A percentile compares a stretch with the other conserved stretches of the same genome.
These are phyloP conservation scores for Tipula unca DNA, from an alignment of 2,888 invertebrate genomes.

Conservation along the genomic window DNA sequence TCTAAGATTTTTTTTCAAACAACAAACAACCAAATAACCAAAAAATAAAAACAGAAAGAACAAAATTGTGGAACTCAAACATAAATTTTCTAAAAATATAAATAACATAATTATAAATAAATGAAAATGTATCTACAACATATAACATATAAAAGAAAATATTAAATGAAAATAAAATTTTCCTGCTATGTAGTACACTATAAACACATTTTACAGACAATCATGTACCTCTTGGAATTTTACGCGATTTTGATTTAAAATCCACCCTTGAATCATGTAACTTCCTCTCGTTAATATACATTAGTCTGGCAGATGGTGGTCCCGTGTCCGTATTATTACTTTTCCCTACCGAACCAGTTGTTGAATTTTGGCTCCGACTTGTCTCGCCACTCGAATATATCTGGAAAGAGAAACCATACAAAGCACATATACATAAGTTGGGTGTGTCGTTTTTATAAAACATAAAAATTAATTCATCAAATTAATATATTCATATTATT, in stretches of 20 bases:
- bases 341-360: slow-evolving; percentile 40
- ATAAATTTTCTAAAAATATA: slow-evolving; percentile 17
- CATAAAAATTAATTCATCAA: not conserved
- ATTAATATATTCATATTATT: not conserved
- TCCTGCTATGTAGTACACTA: not conserved
- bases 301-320: slow-evolving; percentile 36
- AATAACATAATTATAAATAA: slow-evolving; percentile 17
- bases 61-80: slow-evolving; percentile 19
- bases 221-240: slow-evolving; percentile 38
- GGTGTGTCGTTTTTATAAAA: not conserved
- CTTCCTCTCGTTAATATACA: slow-evolving; percentile 40
- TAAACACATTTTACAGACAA: not conserved
- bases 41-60: slow-evolving; percentile 17
- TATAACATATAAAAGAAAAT: not conserved
- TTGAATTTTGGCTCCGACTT: slow-evolving; percentile 40
- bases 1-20: slow-evolving; percentile 14
- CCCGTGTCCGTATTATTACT: slow-evolving; percentile 38
- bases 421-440: not conserved
- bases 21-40: slow-evolving; percentile 16
- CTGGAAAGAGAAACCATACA: slow-evolving; percentile 15
- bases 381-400: slow-evolving; percentile 34
- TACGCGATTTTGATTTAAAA: slow-evolving; percentile 39
- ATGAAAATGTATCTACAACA: not conserved
- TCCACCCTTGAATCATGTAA: slow-evolving; percentile 38
- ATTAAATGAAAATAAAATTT: not conserved